Evolutionary conservation across 2,797 vertebrate species (phyloP), one percentile per base, ranked within the genome.

Genomic region (Anisognathus igniventris): DNA sequence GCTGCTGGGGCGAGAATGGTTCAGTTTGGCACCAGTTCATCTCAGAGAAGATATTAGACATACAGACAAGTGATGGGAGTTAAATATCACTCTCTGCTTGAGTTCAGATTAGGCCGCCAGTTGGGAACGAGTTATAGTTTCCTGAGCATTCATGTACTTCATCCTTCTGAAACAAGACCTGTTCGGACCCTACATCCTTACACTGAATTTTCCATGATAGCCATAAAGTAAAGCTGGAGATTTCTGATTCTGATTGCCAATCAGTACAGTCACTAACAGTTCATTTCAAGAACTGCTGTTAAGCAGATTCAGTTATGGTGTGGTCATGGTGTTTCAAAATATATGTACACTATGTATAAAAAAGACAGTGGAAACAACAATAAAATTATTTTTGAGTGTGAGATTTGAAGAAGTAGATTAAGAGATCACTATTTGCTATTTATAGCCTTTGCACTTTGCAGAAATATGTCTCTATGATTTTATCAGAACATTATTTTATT

Each of bases 191-290:
- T 79, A 12, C 0, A 1, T 79, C 71, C 45, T 70, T 91, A 48
- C 70, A 89, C 42, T 62, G 54, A 68, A 58, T 88, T 86, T 81
- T 92, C 73, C 12, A 7, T 44, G 31, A 57, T 61, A 92, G 81
- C 71, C 74, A 48, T 77, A 53, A 28, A 76, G 20, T 57, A 78
- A 95, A 82, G 53, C 53, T 95, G 56, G 80, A 78, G 64, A 86
- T 95, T 97, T 96, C 91, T 95, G 67, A 57, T 95, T 94, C 79
- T 93, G 90, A 79, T 66, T 96, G 73, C 62, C 73, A 78, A 45
- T 95, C 94, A 94, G 67, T 93, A 62, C 47, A 86, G 83, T 23
- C 72, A 58, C 53, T 72, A 70, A n/a, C 22, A 79, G 72, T 57
- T 68, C 44, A 60, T 85, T 93, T 96, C 88, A 67, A 91, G 82